Percentiles rank a stretch among this genome's conserved stretches.
phyloP scores from a whole-genome alignment of 2,888 invertebrate genomes.

The Apamea sordens region DNA sequence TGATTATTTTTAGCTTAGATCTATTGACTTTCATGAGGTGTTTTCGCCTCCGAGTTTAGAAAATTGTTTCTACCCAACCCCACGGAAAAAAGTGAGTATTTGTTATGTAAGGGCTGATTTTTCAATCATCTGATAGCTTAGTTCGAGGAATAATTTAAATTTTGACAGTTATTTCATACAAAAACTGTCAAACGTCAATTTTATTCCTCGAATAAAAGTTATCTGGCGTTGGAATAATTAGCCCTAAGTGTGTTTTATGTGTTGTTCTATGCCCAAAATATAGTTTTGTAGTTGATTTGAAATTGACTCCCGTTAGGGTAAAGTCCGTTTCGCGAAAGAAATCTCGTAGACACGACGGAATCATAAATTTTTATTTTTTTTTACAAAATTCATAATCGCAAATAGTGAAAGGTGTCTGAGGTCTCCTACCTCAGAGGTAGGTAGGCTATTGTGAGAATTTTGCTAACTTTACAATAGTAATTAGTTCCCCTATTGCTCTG shows the following conservation, averaged over 20 bases:
- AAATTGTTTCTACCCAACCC: background rate
- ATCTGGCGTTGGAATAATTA: no score
- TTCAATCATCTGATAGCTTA: no score
- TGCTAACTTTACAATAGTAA: background rate
- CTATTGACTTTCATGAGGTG: background rate
- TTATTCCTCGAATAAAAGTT: no score
- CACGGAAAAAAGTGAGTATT: background rate
- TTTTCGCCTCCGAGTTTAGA: background rate
- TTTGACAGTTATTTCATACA: no score
- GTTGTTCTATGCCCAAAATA: background rate
- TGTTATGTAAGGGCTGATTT: no score
- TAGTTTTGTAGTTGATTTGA: background rate
- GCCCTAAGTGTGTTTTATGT: background rate
- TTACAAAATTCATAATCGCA: background rate
- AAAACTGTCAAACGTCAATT: no score
- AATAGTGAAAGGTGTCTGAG: background rate
- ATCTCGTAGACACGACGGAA: background rate
- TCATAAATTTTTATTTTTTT: background rate
- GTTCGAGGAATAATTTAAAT: no score
- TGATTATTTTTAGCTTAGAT: background rate
- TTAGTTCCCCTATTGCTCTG: background rate
- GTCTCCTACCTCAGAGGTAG: background rate
- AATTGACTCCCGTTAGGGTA: background rate
- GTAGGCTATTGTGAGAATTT: background rate
- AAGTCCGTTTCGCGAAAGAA: background rate